phyloP scores from a whole-genome alignment of 1,140 invertebrate species.

The Drosophila equinoxialis region DNA sequence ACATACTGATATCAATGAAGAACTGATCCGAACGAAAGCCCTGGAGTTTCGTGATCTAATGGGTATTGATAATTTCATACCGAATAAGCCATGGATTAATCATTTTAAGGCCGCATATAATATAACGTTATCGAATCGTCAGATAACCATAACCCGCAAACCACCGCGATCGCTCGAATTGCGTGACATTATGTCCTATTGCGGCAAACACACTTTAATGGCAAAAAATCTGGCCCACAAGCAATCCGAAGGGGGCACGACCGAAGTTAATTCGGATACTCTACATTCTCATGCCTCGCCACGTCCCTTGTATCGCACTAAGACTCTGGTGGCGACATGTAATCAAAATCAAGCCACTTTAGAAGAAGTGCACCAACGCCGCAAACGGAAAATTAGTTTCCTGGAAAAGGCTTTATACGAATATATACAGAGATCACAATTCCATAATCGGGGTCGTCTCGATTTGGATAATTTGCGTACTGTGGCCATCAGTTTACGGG shows the following conservation, averaged over 20 bases:
- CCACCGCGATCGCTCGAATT: slow-evolving; percentile 68
- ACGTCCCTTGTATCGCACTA: slow-evolving; percentile 57
- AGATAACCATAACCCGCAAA: slow-evolving; percentile 64
- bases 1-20: slow-evolving; percentile 66
- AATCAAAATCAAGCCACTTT: slow-evolving; percentile 61
- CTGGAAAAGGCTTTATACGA: slow-evolving; percentile 67
- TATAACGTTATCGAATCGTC: slow-evolving; percentile 71
- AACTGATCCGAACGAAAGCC: slow-evolving; percentile 68
- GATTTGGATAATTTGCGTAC: slow-evolving; percentile 58
- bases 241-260: not conserved
- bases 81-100: slow-evolving; percentile 76
- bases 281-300: not conserved
- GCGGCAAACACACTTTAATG: slow-evolving; percentile 54
- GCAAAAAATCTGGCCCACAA: slow-evolving; percentile 13
- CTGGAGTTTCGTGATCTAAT: slow-evolving; percentile 70
- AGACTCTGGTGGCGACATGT: slow-evolving; percentile 50
- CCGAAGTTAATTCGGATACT: too few species aligned
- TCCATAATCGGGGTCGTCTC: slow-evolving; percentile 59
- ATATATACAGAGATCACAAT: slow-evolving; percentile 64
- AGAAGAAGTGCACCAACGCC: slow-evolving; percentile 52
- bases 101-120: slow-evolving; percentile 75
- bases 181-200: slow-evolving; percentile 76
- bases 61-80: slow-evolving; percentile 67
- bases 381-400: slow-evolving; percentile 69
- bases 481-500: slow-evolving; percentile 61